phyloP scores from a whole-genome alignment of 2,797 vertebrate genomes.

The Hydrophis major region DNA sequence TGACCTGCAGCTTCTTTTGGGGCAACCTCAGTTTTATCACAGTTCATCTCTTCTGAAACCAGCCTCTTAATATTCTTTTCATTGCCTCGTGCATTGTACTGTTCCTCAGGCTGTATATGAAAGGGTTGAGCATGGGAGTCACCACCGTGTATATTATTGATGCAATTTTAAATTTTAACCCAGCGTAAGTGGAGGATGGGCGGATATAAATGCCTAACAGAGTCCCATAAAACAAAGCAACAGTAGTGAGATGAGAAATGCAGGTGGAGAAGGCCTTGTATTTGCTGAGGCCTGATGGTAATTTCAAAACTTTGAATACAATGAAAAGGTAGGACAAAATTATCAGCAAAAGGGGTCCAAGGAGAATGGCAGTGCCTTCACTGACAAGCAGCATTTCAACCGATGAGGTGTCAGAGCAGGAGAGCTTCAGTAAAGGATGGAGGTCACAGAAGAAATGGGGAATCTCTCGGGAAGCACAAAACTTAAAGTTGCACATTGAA shows the following conservation, averaged over 20 bases:
- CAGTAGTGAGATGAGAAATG: conserved; percentile 52
- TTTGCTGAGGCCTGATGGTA: conserved; percentile 46
- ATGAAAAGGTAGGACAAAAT: conserved; percentile 56
- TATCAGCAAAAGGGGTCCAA: conserved; percentile 47
- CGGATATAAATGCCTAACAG: conserved; percentile 50
- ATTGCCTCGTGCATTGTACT: conserved; percentile 49
- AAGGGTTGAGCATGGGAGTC: conserved; percentile 62
- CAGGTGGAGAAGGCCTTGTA: conserved; percentile 61
- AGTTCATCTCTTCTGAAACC: not conserved
- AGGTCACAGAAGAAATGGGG: conserved; percentile 62
- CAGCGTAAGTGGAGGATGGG: conserved; percentile 53
- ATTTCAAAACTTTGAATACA: conserved; percentile 38
- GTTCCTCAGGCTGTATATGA: conserved; percentile 58
- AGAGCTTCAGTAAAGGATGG: conserved; percentile 58
- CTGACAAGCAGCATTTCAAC: conserved; percentile 49
- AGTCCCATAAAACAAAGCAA: conserved; percentile 50
- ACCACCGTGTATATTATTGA: conserved; percentile 55
- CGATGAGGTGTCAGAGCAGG: conserved; percentile 53
- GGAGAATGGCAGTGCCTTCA: conserved; percentile 41
- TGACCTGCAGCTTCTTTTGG: not conserved
- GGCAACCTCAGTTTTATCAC: not conserved
- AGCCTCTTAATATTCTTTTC: conserved; percentile 1
- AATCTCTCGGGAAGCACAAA: conserved; percentile 56
- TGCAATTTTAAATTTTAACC: conserved; percentile 46
- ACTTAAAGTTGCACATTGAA: conserved; percentile 50